Base-by-base conservation (phyloP, 1,140 invertebrate species). In the Heliothis subflexa region DNA sequence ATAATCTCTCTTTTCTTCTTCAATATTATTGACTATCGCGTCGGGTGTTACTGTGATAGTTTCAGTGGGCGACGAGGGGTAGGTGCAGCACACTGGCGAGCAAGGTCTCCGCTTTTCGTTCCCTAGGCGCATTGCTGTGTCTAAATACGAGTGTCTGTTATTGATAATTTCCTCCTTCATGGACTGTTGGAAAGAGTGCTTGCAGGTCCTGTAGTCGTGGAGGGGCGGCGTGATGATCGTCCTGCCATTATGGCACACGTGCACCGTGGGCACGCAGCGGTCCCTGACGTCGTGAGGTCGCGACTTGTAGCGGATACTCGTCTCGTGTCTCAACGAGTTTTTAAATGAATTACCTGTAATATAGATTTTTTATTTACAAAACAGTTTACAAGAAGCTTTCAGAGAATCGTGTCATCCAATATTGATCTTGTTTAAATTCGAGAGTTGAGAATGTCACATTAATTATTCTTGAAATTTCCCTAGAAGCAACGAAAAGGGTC, bases 321-420 rank as follows among this genome's bases (percentile, higher is more conserved):
- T 21, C 3, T 77, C 77, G 7, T 71, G 28, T 28, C 62, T 49
- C 33, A 77, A 11, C 2, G 61, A 77, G n/a, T 54, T 78, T 33
- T 66, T 62, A 4, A 59, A 12, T 13, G 80, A 79, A 73, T 81
- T 78, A 50, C 80, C 80, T 81, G 77, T 21, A 76, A 79, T 47
- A 55, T 13, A 25, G 21, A 14, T 16, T n/a, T 28, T 14, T 54
- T 16, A 21, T 13, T 50, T 45, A 13, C 2, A 14, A 25, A 33
- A 62, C 14, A 62, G 12, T 62, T 3, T 7, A 21, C 0, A 9
- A 40, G 21, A 40, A 40, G 33, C 33, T 40, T 40, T 7, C 0
- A 40, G 4, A 40, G 4, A 40, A 40, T 40, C 4, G 5, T 40
- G 4, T 40, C 33, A 25, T 25, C 21, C 21, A 40, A 40, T 40